These are phyloP conservation scores for Sinocyclocheilus anshuiensis DNA, from an alignment of 2,113 vertebrate species.

Conservation along the genomic window DNA sequence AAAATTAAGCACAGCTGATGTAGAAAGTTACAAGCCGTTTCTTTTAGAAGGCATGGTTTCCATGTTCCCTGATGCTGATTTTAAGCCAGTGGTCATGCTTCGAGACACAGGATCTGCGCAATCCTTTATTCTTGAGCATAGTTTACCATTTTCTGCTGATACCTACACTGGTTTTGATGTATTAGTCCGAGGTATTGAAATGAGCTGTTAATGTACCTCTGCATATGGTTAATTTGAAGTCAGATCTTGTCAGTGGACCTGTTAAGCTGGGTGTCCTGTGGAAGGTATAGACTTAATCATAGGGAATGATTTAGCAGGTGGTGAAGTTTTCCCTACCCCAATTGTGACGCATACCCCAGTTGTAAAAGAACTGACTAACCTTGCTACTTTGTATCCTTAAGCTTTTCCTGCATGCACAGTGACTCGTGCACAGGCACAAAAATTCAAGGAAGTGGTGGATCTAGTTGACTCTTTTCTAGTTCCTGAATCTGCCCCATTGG, in stretches of 20 bases:
- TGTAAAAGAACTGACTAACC: no score
- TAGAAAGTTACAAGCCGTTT: constrained; percentile 26
- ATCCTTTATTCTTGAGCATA: constrained; percentile 8
- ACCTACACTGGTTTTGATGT: neutral
- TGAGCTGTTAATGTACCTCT: constrained; percentile 23
- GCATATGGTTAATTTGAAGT: neutral
- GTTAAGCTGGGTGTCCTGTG: constrained; percentile 8
- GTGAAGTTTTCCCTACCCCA: neutral
- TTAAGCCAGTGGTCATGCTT: constrained; percentile 1
- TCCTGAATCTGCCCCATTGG: no score
- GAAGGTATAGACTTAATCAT: constrained; percentile 33
- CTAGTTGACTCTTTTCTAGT: no score
- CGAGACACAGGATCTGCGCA: constrained; percentile 2
- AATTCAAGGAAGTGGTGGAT: no score
- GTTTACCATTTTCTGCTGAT: neutral
- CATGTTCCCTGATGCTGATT: neutral
- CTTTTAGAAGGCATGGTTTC: constrained; percentile 23
- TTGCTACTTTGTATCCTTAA: no score
- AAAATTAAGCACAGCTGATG: neutral
- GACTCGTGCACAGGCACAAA: no score
- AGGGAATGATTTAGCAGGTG: constrained; percentile 40
- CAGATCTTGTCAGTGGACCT: neutral
- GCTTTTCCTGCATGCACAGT: no score
- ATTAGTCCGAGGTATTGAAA: constrained; percentile 25
- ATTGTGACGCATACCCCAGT: neutral